Conservation (phyloP, 2,113 vertebrate species). For the Erythrolamprus reginae region DNA sequence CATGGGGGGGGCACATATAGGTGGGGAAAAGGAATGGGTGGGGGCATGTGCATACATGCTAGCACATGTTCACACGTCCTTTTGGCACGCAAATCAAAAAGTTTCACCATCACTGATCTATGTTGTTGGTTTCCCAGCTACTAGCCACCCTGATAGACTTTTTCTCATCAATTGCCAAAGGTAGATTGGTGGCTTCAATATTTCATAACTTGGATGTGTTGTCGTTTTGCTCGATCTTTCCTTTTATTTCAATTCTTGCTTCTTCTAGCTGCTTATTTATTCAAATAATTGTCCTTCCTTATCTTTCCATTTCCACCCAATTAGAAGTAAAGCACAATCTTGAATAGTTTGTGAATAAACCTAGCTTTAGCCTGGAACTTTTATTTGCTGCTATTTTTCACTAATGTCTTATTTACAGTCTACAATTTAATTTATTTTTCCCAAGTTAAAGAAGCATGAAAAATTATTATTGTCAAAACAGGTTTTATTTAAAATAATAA, state of each 20-base stretch:
- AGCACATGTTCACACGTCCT: too few species aligned
- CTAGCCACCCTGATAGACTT: neutral
- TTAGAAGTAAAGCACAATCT: slow-evolving; percentile 19
- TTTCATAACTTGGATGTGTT: neutral
- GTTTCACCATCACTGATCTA: too few species aligned
- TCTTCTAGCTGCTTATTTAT: neutral
- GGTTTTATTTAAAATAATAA: neutral
- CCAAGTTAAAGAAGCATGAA: neutral
- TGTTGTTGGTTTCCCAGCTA: neutral
- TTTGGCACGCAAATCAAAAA: too few species aligned
- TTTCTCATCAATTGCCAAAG: neutral
- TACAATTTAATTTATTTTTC: neutral
- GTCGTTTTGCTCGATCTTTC: accelerated
- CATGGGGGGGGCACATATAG: too few species aligned
- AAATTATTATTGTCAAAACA: neutral
- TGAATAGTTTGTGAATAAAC: slow-evolving; percentile 25
- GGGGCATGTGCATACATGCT: too few species aligned
- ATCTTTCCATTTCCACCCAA: neutral
- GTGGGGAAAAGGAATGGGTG: too few species aligned
- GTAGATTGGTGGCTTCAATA: neutral
- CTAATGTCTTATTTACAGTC: neutral
- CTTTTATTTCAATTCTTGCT: neutral
- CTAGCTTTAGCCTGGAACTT: neutral
- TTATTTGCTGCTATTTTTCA: neutral
- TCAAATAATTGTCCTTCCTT: neutral